Base-by-base conservation (phyloP, 2,888 invertebrate species). In the Morpho helenor region DNA sequence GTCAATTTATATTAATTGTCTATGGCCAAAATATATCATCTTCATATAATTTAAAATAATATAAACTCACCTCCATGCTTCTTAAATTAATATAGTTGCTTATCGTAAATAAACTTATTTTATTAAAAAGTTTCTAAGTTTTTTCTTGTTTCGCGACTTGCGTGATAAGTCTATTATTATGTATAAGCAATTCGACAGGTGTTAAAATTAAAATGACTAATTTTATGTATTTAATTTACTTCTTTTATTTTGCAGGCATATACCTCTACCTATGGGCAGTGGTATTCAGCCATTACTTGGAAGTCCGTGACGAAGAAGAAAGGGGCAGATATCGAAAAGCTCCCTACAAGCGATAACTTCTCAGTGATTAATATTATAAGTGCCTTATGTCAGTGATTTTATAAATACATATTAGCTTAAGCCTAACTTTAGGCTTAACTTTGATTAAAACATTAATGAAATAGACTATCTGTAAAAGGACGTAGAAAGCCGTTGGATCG, bases 231-330 rank as follows among this genome's bases (percentile, higher is more conserved):
- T 23, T 49, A 4, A 16, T 16, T 16, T 16, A 16, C 1, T 16
- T 16, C 23, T 43, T 52, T 60, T 67, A 68, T 64, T 66, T 93
- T 93, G 49, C 92, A 96, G 96, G 93, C 67, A 84, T 96, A 42
- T 95, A 95, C 82, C 89, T 94, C 56, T 97, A 96, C 84, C 92
- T 96, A 78, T 96, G 96, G 96, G 91, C 93, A 69, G 96, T 96
- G 54, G 95, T 96, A 53, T 96, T 94, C 91, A 96, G 96, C 74
- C 95, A 95, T 80, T 96, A 95, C 80, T 91, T 94, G 67, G 92
- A 94, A 66, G 91, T 95, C 46, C 93, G 94, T 65, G 95, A 95
- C 68, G 93, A 94, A 60, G 94, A 93, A 70, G 92, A 94, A 68
- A 84, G 94, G 61, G 95, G 95, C 49, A 91, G 94, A n/a, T 96